Evolutionary conservation across 64 coral and sea anemone species (phyloP), one percentile per base, ranked within the genome.

Genomic region (Porites lutea): DNA sequence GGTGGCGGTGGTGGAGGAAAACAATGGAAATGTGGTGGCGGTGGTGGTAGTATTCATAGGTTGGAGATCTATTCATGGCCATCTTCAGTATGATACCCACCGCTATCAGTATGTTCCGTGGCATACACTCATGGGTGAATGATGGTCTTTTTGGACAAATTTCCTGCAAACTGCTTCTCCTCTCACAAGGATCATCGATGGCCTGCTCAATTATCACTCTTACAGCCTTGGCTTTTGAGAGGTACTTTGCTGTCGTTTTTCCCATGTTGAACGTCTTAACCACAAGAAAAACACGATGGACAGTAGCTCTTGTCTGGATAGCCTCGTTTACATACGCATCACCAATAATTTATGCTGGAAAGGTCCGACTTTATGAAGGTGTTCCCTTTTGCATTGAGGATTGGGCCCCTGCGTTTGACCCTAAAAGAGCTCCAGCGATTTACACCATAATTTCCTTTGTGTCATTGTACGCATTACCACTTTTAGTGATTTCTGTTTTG

Each of bases 121-220:
- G 60, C 51, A 65, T 13, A 0, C 9, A 49, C n/a, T 78, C 82
- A 2, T 92, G 82, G 91, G 48, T 69, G 2, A 69, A 1, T 8
- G 61, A 65, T 62, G 82, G 71, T 5, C 64, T 13, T 19, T 65
- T 92, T 71, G 91, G 82, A 43, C 44, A 73, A 13, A 51, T 81
- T 18, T 86, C 71, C 51, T 92, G 91, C 71, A 92, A 92, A 19
- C 4, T 87, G 22, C 2, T 92, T 45, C 2, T 52, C 15, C 87
- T 92, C 71, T 49, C 64, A 13, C 80, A 86, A 54, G 91, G 72
- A 13, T 37, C 72, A 8, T 77, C 82, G 5, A 92, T 92, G 82
- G 91, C 91, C 0, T 59, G 72, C 19, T 92, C 91, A 5, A 87
- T 92, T 48, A 86, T 92, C 18, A 92, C 91, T 65, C 91, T 92